phyloP scores from a whole-genome alignment of 2,888 invertebrate species.

The Rutpela maculata region DNA sequence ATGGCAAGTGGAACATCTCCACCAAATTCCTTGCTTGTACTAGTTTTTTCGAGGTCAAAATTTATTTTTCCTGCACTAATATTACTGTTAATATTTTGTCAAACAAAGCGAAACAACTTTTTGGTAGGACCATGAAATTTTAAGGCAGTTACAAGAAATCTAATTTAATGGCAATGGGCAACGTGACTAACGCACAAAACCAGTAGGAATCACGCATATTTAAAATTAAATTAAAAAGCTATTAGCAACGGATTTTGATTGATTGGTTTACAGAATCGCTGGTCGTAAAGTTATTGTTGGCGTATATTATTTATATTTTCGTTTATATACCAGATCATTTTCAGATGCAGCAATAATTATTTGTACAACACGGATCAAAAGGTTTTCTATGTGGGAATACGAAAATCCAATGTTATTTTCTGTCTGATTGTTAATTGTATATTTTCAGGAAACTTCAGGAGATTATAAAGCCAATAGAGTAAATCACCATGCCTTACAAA shows the following conservation, averaged over 20 bases:
- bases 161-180: not conserved
- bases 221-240: constrained; percentile 30
- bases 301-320: constrained; percentile 20
- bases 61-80: too few species aligned
- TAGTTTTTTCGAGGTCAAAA: too few species aligned
- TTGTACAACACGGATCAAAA: not conserved
- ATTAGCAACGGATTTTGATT: constrained; percentile 21
- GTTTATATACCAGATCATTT: not conserved
- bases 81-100: too few species aligned
- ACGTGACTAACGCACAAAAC: not conserved
- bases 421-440: too few species aligned
- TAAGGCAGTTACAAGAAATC: not conserved
- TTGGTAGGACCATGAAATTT: not conserved
- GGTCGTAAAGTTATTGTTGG: constrained; percentile 19
- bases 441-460: too few species aligned
- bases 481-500: too few species aligned
- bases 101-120: not conserved
- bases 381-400: too few species aligned
- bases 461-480: too few species aligned
- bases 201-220: not conserved
- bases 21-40: too few species aligned
- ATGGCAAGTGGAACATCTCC: too few species aligned
- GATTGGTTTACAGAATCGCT: constrained; percentile 26
- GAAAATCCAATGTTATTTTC: too few species aligned
- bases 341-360: not conserved